Conservation (phyloP, 2,113 vertebrate genomes). For the Tetraodon nigroviridis region DNA sequence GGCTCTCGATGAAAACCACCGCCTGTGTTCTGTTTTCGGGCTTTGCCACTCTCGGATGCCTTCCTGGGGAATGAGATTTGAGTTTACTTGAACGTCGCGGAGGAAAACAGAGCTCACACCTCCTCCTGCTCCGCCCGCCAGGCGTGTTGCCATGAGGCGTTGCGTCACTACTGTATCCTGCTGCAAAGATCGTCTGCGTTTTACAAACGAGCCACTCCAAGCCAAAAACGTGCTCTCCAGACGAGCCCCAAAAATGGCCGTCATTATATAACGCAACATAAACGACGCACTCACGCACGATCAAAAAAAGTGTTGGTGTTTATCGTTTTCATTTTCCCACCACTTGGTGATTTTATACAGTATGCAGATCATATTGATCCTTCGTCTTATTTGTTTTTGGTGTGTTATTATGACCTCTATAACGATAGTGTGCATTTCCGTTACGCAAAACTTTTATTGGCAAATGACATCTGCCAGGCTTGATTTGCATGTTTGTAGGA, state of each 20-base stretch:
- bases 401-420: too few relatives aligned
- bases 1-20: slow-evolving; percentile 39
- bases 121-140: slow-evolving; percentile 64
- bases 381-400: too few relatives aligned
- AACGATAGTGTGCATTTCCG: too few relatives aligned
- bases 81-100: slow-evolving; percentile 24
- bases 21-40: background rate
- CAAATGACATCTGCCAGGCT: too few relatives aligned
- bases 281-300: background rate
- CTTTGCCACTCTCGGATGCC: accelerated
- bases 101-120: slow-evolving; percentile 63
- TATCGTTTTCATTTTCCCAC: too few relatives aligned
- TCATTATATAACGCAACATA: background rate
- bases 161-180: slow-evolving; percentile 71
- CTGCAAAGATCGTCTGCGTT: slow-evolving; percentile 59
- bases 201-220: slow-evolving; percentile 23
- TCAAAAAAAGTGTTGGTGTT: too few relatives aligned
- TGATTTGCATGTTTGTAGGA: too few relatives aligned
- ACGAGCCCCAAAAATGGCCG: too few relatives aligned
- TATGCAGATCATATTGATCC: too few relatives aligned
- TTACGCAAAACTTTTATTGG: too few relatives aligned
- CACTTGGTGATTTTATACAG: too few relatives aligned
- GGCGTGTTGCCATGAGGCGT: slow-evolving; percentile 73
- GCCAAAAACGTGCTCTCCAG: background rate
- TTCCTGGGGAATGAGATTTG: slow-evolving; percentile 2